These are phyloP conservation scores for Psophia crepitans DNA, from an alignment of 2,113 vertebrate genomes.

Conservation along the genomic window DNA sequence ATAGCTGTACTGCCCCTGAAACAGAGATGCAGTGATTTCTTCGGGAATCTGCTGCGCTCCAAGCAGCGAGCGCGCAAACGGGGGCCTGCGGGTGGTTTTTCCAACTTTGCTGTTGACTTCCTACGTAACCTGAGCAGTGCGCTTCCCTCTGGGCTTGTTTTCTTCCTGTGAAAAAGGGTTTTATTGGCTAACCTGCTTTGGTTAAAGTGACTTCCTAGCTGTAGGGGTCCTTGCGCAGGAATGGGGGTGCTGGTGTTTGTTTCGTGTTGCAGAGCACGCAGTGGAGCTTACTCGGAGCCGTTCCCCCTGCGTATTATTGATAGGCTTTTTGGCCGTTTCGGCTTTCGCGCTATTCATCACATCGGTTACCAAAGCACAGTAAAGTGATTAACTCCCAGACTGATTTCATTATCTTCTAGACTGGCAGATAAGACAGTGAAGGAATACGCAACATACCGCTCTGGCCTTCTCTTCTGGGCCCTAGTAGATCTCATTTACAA, in stretches of 20 bases:
- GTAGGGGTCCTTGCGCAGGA: background rate
- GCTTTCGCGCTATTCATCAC: background rate
- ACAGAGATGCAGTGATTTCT: background rate
- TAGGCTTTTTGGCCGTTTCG: background rate
- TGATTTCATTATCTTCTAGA: slow-evolving; percentile 63
- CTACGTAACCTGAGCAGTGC: accelerated
- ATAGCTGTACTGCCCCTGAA: accelerated
- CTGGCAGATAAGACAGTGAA: slow-evolving; percentile 90
- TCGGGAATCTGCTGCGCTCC: background rate
- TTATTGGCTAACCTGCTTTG: background rate
- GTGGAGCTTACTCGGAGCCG: background rate
- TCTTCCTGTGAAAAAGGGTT: background rate
- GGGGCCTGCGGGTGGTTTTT: background rate
- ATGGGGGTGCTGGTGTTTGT: accelerated
- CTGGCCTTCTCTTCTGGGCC: slow-evolving; percentile 96
- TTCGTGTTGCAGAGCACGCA: background rate
- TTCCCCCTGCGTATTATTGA: background rate
- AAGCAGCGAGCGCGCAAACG: background rate
- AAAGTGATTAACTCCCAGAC: background rate
- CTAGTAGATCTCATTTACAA: slow-evolving; percentile 95
- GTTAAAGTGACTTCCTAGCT: background rate
- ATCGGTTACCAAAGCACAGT: background rate
- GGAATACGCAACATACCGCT: slow-evolving; percentile 92
- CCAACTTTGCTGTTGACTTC: background rate
- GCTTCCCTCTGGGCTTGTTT: background rate